These are phyloP conservation scores for Phrynocephalus vlangalii DNA, from an alignment of 2,797 vertebrate genomes.

Conservation along the genomic window DNA sequence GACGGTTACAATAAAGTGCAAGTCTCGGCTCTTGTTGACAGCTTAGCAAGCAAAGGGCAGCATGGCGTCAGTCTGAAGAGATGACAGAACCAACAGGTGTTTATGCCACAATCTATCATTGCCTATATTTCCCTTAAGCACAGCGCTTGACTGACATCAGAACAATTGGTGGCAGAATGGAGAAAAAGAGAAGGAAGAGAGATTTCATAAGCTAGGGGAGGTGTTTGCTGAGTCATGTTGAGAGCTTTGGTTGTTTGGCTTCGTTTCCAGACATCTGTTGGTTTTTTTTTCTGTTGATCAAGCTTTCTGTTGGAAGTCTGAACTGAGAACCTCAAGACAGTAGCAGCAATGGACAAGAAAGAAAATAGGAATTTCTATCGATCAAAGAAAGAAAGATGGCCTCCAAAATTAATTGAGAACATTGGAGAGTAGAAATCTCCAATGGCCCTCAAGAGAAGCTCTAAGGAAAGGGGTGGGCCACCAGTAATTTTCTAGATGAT, in stretches of 20 bases:
- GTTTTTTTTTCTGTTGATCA: not conserved
- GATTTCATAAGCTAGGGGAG: not conserved
- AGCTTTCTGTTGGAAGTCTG: not conserved
- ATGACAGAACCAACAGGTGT: constrained; percentile 13
- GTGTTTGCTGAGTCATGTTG: not conserved
- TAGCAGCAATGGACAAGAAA: not conserved
- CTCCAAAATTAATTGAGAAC: not conserved
- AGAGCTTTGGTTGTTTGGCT: not conserved
- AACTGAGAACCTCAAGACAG: not conserved
- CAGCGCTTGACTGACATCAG: constrained; percentile 18
- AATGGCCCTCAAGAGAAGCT: not conserved
- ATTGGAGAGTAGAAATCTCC: not conserved
- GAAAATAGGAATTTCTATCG: not conserved
- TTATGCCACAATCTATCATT: constrained; percentile 13
- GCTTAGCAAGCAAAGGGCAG: not conserved
- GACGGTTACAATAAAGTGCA: not conserved
- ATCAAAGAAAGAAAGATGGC: too few relatives aligned
- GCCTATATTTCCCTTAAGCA: not conserved
- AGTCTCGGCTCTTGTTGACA: constrained; percentile 18
- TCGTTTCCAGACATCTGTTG: not conserved
- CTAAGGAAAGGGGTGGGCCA: not conserved
- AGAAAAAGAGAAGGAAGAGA: not conserved
- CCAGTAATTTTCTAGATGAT: not conserved
- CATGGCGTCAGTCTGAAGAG: not conserved
- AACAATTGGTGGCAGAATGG: constrained; percentile 7